These are phyloP conservation scores for Melieria picta DNA, from an alignment of 2,888 invertebrate genomes.

Conservation along the genomic window DNA sequence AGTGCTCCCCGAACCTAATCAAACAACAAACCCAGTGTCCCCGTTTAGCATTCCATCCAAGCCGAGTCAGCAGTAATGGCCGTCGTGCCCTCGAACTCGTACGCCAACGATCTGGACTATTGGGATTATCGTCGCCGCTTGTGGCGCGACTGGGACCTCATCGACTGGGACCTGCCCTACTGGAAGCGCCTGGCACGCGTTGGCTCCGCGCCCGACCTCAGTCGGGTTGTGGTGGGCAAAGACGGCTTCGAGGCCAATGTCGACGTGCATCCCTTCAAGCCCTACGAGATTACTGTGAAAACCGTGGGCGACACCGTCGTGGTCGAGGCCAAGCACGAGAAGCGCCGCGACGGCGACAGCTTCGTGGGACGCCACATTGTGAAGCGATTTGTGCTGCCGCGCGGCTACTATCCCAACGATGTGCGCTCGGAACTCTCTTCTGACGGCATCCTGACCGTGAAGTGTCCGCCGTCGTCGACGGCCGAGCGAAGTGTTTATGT, in stretches of 20 bases:
- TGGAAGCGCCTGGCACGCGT: slow-evolving; percentile 62
- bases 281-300: slow-evolving; percentile 76
- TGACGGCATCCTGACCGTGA: slow-evolving; percentile 82
- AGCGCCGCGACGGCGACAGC: slow-evolving; percentile 76
- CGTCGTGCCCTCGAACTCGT: slow-evolving; percentile 56
- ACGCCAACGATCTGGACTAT: slow-evolving; percentile 60
- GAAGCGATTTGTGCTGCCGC: slow-evolving; percentile 75
- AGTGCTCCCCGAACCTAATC: background rate
- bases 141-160: slow-evolving; percentile 63
- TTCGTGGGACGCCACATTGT: slow-evolving; percentile 83
- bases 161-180: slow-evolving; percentile 62
- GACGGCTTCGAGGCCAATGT: slow-evolving; percentile 76
- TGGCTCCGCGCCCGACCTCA: slow-evolving; percentile 64
- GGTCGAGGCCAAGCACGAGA: slow-evolving; percentile 76
- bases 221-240: slow-evolving; percentile 68
- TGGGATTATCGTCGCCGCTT: slow-evolving; percentile 64
- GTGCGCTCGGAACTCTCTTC: slow-evolving; percentile 71
- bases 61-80: slow-evolving; percentile 49
- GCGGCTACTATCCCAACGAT: slow-evolving; percentile 75
- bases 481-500: slow-evolving; percentile 77
- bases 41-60: background rate
- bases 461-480: slow-evolving; percentile 71
- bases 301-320: slow-evolving; percentile 71
- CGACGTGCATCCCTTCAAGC: slow-evolving; percentile 75
- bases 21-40: background rate